Percentiles rank a stretch among this genome's conserved stretches.
These are phyloP conservation scores for Sisor rabdophorus DNA, from an alignment of 2,113 vertebrate genomes.

Conservation along the genomic window DNA sequence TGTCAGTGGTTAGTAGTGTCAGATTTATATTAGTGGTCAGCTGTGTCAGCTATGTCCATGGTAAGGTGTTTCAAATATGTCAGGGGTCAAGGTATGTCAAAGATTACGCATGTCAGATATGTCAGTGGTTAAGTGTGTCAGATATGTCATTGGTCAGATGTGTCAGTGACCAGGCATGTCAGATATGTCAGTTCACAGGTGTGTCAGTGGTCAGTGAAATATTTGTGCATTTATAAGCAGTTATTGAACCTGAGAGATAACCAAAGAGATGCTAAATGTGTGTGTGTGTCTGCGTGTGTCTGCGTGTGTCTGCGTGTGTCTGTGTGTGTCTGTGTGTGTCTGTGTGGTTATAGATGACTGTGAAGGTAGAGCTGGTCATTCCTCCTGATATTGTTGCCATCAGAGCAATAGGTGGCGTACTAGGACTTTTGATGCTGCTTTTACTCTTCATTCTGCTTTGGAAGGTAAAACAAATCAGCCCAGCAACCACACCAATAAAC, in stretches of 20 bases:
- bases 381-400: slow-evolving; percentile 44
- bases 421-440: slow-evolving; percentile 58
- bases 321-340: slow-evolving; percentile 12
- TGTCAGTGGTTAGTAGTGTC: not conserved
- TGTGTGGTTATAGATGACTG: slow-evolving; percentile 43
- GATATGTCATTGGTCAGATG: not conserved
- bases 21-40: too few species aligned
- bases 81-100: not conserved
- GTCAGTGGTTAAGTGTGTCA: not conserved
- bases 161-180: not conserved
- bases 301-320: too few species aligned
- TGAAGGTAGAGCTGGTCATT: slow-evolving; percentile 56
- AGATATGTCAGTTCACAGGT: not conserved
- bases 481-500: not conserved
- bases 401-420: slow-evolving; percentile 40
- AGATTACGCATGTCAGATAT: not conserved
- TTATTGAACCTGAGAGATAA: too few species aligned
- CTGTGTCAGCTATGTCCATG: too few species aligned
- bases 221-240: too few species aligned
- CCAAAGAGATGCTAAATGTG: too few species aligned
- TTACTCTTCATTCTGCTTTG: slow-evolving; percentile 56
- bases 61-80: not conserved
- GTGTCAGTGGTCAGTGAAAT: too few species aligned
- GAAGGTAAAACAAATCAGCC: slow-evolving; percentile 55
- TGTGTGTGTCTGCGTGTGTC: too few species aligned